Base-by-base conservation (phyloP, 2,888 invertebrate genomes). In the Boloria selene region DNA sequence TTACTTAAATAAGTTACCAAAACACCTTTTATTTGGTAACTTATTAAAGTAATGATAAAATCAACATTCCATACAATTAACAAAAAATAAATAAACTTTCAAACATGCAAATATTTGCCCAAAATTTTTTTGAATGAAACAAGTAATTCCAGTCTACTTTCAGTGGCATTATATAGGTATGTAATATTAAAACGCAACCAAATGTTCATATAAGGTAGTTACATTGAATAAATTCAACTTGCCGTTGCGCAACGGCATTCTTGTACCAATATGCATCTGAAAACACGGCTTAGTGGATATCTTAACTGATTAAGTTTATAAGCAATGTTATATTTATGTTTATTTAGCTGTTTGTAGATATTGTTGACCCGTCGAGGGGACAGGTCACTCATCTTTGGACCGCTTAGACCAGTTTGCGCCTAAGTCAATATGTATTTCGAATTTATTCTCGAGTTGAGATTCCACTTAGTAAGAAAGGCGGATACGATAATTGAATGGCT, bases 181-280 rank as follows among this genome's bases (percentile, higher is more conserved):
- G 44, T 51, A 49, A 54, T 14, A 58, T 61, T 61, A 61, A 44
- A 44, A 22, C 16, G 42, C 18, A 68, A 53, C 62, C 56, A 64
- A 64, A 64, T 64, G 52, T 64, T 62, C 65, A 69, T 64, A 70
- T 70, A 67, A 69, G 64, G 60, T 56, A 59, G 49, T 59, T 59
- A 59, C 64, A 69, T 67, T 70, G 64, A 69, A 70, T 70, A 69
- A 72, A 68, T 72, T 61, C 65, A 64, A 65, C 61, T 70, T 54
- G 59, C 60, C 31, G 65, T 71, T 71, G 72, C 70, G 65, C 64
- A 70, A 72, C 65, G 13, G 61, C 69, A 72, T 72, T 70, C 70
- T 65, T 68, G 61, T 42, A 55, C 64, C 67, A 61, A 67, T 67
- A 65, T 72, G 70, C 70, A 67, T 69, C 72, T 70, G 65, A 69